Evolutionary conservation across 2,797 vertebrate species (phyloP), one percentile per base, ranked within the genome.

Genomic region (Acrossocheilus fasciatus): DNA sequence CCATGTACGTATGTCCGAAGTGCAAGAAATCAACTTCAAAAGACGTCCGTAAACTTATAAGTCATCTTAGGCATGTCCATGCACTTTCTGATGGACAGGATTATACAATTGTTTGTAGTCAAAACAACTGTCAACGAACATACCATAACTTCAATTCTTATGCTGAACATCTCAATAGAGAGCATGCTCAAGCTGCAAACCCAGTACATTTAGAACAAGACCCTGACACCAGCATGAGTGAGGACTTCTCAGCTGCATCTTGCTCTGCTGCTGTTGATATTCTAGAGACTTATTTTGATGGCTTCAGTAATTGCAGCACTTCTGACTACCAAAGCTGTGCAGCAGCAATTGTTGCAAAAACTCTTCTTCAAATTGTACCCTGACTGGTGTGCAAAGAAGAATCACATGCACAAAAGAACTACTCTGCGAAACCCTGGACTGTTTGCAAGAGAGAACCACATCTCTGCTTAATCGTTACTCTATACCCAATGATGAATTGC

Each of bases 131-230:
- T 17, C 84, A 86, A 59, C 30, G 77, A 81, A 86, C 84, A 34
- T 86, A 81, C 34, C 84, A 86, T 62, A 86, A 81, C 41, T 62
- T 86, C 41, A 86, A 86, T 81, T 86, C 84, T 12, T 75, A 75
- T 74, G 20, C 41, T 17, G 75, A 73, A 74, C 85, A 86, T 66
- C 77, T 86, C 12, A 81, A 64, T 11, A 86, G 69, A 74, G 54
- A 81, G 4, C 52, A 86, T 34, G 54, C 57, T 75, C 75, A 52
- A 12, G 83, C 4, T 78, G 18, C 26, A 80, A 80, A 62, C 54
- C 50, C 54, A 36, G 3, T 30, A 77, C 74, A 77, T 47, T 30
- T 43, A 30, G 64, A 66, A 66, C 50, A 52, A 52, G 50, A 52
- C 50, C 14, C 10, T 59, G 57, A 59, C 57, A 59, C 57, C 57